Evolutionary conservation across 2,797 vertebrate genomes (phyloP).

Genomic region (Oophaga sylvatica): DNA sequence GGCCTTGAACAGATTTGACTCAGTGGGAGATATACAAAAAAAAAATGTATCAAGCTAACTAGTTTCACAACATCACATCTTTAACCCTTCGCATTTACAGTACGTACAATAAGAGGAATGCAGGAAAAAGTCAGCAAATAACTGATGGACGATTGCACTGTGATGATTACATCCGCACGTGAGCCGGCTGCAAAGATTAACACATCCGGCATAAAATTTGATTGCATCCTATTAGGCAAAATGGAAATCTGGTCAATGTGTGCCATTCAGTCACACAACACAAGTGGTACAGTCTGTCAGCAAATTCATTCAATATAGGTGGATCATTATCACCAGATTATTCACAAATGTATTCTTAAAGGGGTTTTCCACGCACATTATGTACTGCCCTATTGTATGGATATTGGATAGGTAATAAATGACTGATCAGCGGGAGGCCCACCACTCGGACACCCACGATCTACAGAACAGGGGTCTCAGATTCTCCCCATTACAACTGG

Average conservation of each 20-base stretch:
- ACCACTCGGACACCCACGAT: too few species aligned
- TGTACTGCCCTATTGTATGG: too few species aligned
- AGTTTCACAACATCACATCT: not conserved
- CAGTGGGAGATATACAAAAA: conserved; percentile 20
- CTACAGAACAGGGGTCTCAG: too few species aligned
- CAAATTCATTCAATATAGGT: not conserved
- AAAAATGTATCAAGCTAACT: conserved; percentile 26
- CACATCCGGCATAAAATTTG: too few species aligned
- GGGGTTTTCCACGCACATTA: too few species aligned
- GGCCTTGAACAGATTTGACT: conserved; percentile 40
- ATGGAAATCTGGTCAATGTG: too few species aligned
- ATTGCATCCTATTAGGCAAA: too few species aligned
- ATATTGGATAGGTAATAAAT: too few species aligned
- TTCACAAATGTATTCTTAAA: not conserved
- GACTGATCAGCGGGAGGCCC: too few species aligned
- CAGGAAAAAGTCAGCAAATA: conserved; percentile 12
- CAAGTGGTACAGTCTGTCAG: not conserved
- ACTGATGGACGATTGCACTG: not conserved
- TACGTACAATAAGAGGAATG: conserved; percentile 6
- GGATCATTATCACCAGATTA: not conserved
- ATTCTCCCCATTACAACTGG: too few species aligned
- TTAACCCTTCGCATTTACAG: not conserved
- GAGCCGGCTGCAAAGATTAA: not conserved
- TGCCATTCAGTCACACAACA: not conserved
- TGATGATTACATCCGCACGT: not conserved